phyloP scores from a whole-genome alignment of 23 tunicate genomes.

The Ascidia mentula region DNA sequence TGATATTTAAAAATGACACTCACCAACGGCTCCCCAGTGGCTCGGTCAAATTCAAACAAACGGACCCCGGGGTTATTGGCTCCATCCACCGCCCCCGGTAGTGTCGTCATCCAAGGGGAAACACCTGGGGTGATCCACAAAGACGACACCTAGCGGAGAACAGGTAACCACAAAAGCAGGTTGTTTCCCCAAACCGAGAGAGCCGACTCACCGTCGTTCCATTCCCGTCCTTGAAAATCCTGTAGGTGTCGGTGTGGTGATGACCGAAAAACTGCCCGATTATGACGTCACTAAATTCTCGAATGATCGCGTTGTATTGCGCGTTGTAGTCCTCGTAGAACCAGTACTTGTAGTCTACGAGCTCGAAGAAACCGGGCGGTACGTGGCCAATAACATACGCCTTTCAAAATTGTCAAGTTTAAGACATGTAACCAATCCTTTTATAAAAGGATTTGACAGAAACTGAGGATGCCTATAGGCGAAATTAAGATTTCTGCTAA shows the following conservation, averaged over 20 bases:
- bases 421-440: too few relatives aligned
- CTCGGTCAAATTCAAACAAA: conserved; percentile 45
- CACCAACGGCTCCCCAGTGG: conserved; percentile 36
- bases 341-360: conserved; percentile 61
- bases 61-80: conserved; percentile 96
- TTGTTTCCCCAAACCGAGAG: too few relatives aligned
- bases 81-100: conserved; percentile 78
- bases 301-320: conserved; percentile 46
- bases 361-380: conserved; percentile 93
- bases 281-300: conserved; percentile 56
- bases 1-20: too few relatives aligned
- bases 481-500: too few relatives aligned
- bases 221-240: conserved; percentile 48
- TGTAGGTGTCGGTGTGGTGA: conserved; percentile 91
- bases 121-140: conserved; percentile 82
- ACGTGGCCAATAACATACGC: conserved; percentile 79
- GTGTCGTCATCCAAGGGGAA: conserved; percentile 92
- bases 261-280: conserved; percentile 87
- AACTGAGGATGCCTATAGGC: too few relatives aligned
- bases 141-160: conserved; percentile 35
- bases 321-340: conserved; percentile 58
- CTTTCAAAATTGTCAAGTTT: conserved; percentile 38
- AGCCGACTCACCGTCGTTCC: conserved; percentile 41
- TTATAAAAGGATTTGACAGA: too few relatives aligned
- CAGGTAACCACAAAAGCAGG: too few relatives aligned